Base-by-base conservation (phyloP, 1,140 invertebrate genomes). In the Chrysopa pallens region DNA sequence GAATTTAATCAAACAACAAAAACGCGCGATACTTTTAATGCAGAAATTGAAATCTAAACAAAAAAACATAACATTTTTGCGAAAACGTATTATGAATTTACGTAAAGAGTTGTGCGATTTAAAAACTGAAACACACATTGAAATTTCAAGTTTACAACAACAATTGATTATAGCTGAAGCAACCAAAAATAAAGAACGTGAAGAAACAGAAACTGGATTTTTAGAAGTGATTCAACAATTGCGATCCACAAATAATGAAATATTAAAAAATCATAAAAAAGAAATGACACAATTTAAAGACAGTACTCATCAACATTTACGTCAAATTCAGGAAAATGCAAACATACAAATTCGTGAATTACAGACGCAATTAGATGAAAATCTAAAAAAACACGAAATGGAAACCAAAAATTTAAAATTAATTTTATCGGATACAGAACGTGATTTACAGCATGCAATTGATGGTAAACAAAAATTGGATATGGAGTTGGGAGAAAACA, bases 331-430 rank as follows among this genome's bases (percentile, higher is more conserved):
- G 17, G 17, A 23, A 23, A 23, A 23, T 23, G 17, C 17, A 23
- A 23, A 23, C 5, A 3, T 23, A 23, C 31, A 33, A 33, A 33
- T 33, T 12, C 31, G 31, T 11, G 65, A 68, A 47, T 64, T 63
- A 36, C 66, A 69, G 55, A 60, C 63, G 38, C 58, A 67, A 46
- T 64, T 62, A 40, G 66, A 69, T 50, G 66, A 62, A 36, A 63
- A 58, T 43, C 57, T 68, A 8, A 67, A 67, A 29, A 60, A 67
- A 46, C 59, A 59, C 46, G 65, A 68, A 53, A 42, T 67, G 39
- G 66, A 68, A 49, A 68, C 67, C 41, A 66, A 67, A 45, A 56
- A 63, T 44, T 53, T 67, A 5, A 59, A 61, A 55, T 49, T 52
- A 35, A 11, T 35, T 13, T 9, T 8, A 8, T 38, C 15, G 12